A percentile compares a stretch with the other conserved stretches of the same genome.
Conservation (phyloP, 2,888 invertebrate genomes). For the Latrodectus hesperus region DNA sequence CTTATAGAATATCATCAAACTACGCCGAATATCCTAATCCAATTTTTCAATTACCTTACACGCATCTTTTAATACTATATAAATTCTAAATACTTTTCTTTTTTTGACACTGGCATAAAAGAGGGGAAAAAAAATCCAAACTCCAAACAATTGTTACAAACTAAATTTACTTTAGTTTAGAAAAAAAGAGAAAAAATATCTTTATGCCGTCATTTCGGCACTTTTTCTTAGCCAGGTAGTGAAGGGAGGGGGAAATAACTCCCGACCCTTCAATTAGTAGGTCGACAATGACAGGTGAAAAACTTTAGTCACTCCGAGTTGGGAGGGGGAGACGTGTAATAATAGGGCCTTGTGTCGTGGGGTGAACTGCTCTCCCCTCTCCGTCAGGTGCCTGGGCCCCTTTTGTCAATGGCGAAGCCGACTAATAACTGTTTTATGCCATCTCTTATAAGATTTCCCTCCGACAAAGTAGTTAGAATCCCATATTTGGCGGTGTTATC, state of each 20-base stretch:
- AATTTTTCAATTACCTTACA: background rate
- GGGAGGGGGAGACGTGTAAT: constrained; percentile 32
- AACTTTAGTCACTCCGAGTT: constrained; percentile 30
- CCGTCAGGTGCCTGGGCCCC: constrained; percentile 29
- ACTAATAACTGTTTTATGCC: constrained; percentile 68
- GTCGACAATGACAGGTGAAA: constrained; percentile 63
- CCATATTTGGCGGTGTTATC: constrained; percentile 26
- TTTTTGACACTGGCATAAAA: background rate
- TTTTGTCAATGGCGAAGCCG: constrained; percentile 62
- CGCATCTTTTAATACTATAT: background rate
- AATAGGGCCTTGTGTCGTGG: constrained; percentile 49
- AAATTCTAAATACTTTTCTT: background rate
- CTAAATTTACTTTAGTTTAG: constrained; percentile 26
- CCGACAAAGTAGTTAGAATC: constrained; percentile 1
- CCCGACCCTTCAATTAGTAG: constrained; percentile 62
- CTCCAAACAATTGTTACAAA: constrained; percentile 26
- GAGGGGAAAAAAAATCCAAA: background rate
- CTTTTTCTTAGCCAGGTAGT: constrained; percentile 7
- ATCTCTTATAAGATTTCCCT: constrained; percentile 29
- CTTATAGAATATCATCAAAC: too few relatives aligned
- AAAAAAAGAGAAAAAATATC: constrained; percentile 25
- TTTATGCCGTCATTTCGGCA: constrained; percentile 28
- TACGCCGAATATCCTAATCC: background rate
- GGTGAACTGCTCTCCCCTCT: constrained; percentile 13
- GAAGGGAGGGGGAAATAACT: constrained; percentile 1